Evolutionary conservation across 2,888 invertebrate species (phyloP).

Genomic region (Drosophila emarginata): DNA sequence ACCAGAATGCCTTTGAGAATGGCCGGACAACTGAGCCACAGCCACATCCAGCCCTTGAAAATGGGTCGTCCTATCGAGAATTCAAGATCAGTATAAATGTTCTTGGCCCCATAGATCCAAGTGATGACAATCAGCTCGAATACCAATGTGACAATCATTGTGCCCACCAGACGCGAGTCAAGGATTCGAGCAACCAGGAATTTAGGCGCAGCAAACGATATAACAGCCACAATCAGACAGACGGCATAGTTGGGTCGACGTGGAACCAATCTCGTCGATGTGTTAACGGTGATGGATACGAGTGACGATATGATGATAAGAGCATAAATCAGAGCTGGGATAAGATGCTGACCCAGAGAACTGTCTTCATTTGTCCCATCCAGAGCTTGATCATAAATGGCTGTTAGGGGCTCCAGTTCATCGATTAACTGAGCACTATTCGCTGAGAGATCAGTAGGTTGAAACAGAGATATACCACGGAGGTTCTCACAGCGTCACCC

Average conservation of each 20-base stretch:
- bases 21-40: slow-evolving; percentile 82
- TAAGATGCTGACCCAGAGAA: slow-evolving; percentile 65
- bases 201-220: slow-evolving; percentile 79
- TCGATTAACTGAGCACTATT: slow-evolving; percentile 72
- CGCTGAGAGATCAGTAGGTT: slow-evolving; percentile 79
- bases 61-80: slow-evolving; percentile 83
- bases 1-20: slow-evolving; percentile 80
- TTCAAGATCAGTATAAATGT: slow-evolving; percentile 82
- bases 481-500: slow-evolving; percentile 82
- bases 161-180: slow-evolving; percentile 81
- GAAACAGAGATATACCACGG: slow-evolving; percentile 82
- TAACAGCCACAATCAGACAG: slow-evolving; percentile 79
- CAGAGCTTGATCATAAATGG: slow-evolving; percentile 81
- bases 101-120: slow-evolving; percentile 83
- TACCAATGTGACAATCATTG: slow-evolving; percentile 79
- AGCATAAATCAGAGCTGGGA: slow-evolving; percentile 78
- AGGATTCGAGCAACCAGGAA: slow-evolving; percentile 79
- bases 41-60: slow-evolving; percentile 80
- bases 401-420: slow-evolving; percentile 81
- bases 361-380: slow-evolving; percentile 58
- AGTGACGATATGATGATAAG: slow-evolving; percentile 80
- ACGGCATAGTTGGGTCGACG: slow-evolving; percentile 82
- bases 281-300: slow-evolving; percentile 80
- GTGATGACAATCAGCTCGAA: slow-evolving; percentile 82
- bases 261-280: slow-evolving; percentile 80